Evolutionary conservation across 2,888 invertebrate genomes (phyloP), one percentile per base, ranked within the genome.

Genomic region (Caenorhabditis japonica): DNA sequence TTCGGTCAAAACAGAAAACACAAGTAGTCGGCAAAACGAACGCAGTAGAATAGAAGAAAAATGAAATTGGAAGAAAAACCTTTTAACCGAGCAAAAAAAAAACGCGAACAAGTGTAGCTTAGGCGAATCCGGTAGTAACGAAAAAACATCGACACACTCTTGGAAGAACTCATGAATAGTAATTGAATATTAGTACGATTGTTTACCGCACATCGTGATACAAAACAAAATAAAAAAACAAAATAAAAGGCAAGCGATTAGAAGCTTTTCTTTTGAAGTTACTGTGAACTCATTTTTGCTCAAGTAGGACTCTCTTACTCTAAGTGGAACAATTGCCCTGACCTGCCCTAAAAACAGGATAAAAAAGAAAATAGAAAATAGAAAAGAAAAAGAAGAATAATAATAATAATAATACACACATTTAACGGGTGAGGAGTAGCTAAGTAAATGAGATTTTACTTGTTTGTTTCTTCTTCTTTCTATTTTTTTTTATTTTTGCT

Each of bases 151-250:
- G 52, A 21, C 21, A 62, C 23, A 53, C 23, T 46, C 43, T 43
- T 49, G 39, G 34, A 69, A 41, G 49, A 62, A 56, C 61, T 70
- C 70, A 62, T 70, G 55, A 70, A 70, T 70, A 61, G 70, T 61
- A 70, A 70, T 70, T 70, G 61, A 70, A 62, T 70, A 70, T 70
- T 62, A 70, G 70, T 70, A 70, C 70, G 70, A 70, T 70, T 70
- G 70, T 70, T 70, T 70, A 70, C 70, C 61, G 62, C 55, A 62
- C 58, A 62, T 70, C 39, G 47, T 30, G 23, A n/a, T n/a, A n/a
- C n/a, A n/a, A n/a, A n/a, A n/a, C n/a, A n/a, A n/a, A n/a, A n/a
- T n/a, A n/a, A n/a, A n/a, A n/a, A n/a, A n/a, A n/a, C n/a, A n/a
- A n/a, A n/a, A n/a, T n/a, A 23, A 53, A 52, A 41, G 38, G 33